Evolutionary conservation across 2,113 vertebrate species (phyloP), one percentile per base, ranked within the genome.

Genomic region (Puma concolor): DNA sequence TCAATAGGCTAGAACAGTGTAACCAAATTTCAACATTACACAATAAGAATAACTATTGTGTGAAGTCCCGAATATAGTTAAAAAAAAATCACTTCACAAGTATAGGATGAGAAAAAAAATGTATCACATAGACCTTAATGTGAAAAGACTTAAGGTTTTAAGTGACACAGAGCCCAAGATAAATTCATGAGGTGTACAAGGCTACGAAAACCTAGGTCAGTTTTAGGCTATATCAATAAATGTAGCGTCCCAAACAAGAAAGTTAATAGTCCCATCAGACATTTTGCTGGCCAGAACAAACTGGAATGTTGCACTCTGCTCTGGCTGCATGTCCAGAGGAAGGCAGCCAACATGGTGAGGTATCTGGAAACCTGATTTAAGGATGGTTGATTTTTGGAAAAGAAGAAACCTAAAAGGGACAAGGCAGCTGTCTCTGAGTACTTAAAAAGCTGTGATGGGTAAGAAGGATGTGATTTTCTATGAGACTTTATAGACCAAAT

Each of bases 231-330:
- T 41, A 92, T 91, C 91, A 95, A 97, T 86, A 97, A 96, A 85
- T 82, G 52, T 19, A 48, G 27, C 66, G 60, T 96, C 72, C n/a
- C 95, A 64, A 94, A 79, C 33, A 60, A 84, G 71, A 88, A 94
- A 97, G 66, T 81, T 91, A 96, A 92, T 74, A 97, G 87, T 90
- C 88, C 80, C 92, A 85, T 95, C 94, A 98, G 90, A 97, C 83
- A 31, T 92, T 79, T 97, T 36, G 69, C 82, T 84, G 60, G 86
- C 97, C 89, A 98, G 95, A 93, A 97, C 83, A 95, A 97, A 96
- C 79, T 94, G 72, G 86, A 97, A 98, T 92, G 63, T 93, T 79
- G n/a, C 77, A 31, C 52, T 87, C 1, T 3, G 50, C 67, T 63
- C 86, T 96, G 95, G 92, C 82, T 95, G 15, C 36, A 0, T 48